phyloP scores from a whole-genome alignment of 2,113 vertebrate genomes.

The Scomber scombrus region DNA sequence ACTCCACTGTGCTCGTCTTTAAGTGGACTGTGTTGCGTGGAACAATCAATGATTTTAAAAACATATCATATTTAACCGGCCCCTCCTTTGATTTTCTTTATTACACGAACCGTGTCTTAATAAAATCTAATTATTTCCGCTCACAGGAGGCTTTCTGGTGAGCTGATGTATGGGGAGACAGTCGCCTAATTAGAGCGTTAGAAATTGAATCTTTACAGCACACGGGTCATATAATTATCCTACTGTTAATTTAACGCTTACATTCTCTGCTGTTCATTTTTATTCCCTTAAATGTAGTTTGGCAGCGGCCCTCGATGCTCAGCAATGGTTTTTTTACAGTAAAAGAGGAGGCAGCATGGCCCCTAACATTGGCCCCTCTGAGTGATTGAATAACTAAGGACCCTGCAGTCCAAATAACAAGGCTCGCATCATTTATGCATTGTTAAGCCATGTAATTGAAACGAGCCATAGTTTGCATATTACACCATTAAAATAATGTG shows the following conservation, averaged over 20 bases:
- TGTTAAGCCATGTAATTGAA: constrained; percentile 99
- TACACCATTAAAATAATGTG: constrained; percentile 99
- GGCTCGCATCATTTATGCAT: constrained; percentile 98
- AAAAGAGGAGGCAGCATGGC: constrained; percentile 89
- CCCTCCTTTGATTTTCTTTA: constrained; percentile 78
- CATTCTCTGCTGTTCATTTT: constrained; percentile 99
- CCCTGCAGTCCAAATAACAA: constrained; percentile 95
- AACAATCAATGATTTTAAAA: constrained; percentile 70
- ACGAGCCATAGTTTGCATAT: constrained; percentile 99
- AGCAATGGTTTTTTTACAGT: constrained; percentile 87
- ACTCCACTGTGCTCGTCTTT: constrained; percentile 43
- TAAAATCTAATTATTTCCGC: constrained; percentile 86
- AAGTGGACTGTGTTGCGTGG: constrained; percentile 49
- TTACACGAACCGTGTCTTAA: constrained; percentile 81
- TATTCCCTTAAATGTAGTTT: constrained; percentile 99
- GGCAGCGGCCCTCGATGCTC: constrained; percentile 90
- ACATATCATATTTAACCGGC: constrained; percentile 75
- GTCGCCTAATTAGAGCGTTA: constrained; percentile 98
- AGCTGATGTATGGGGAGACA: constrained; percentile 95
- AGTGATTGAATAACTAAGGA: constrained; percentile 92
- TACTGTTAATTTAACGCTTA: constrained; percentile 99
- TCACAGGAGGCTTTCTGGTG: constrained; percentile 81
- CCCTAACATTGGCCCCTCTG: constrained; percentile 86
- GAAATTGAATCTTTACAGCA: constrained; percentile 99
- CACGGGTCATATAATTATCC: constrained; percentile 98